Percentiles rank a stretch among this genome's conserved stretches.
Evolutionary conservation across 1,140 invertebrate species (phyloP).

Genomic region (Pseudomyrmex flavicornis): DNA sequence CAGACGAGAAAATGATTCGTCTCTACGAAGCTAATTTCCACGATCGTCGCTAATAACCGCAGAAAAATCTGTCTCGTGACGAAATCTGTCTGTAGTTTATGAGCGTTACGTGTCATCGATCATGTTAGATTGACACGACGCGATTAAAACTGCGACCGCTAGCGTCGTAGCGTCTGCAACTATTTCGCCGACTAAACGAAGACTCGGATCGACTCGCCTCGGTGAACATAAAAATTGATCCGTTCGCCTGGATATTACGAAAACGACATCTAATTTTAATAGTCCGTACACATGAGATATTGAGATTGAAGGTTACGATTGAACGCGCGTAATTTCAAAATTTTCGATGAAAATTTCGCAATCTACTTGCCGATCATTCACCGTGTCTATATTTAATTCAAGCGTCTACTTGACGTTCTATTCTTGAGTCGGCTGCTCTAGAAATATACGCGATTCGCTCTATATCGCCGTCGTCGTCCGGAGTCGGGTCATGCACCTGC

Average conservation of each 20-base stretch:
- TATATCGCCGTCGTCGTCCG: conserved; percentile 43
- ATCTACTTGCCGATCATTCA: conserved; percentile 79
- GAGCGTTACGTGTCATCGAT: not conserved
- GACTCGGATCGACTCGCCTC: not conserved
- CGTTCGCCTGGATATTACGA: not conserved
- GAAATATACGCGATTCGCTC: conserved; percentile 77
- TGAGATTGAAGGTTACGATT: not conserved
- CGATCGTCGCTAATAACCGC: not conserved
- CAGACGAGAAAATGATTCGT: not conserved
- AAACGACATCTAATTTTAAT: not conserved
- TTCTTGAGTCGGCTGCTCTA: conserved; percentile 80
- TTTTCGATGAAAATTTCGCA: conserved; percentile 74
- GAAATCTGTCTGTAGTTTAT: not conserved
- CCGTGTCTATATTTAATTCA: conserved; percentile 81
- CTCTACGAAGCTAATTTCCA: not conserved
- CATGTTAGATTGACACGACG: not conserved
- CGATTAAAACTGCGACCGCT: conserved; percentile 26
- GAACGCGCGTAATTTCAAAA: conserved; percentile 62
- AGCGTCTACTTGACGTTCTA: conserved; percentile 79
- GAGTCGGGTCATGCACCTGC: conserved; percentile 71
- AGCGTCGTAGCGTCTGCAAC: not conserved
- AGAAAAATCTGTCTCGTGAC: too few species aligned
- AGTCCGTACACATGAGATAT: not conserved
- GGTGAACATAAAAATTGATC: not conserved
- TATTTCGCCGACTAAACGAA: not conserved